These are phyloP conservation scores for Drosophila orena DNA, from an alignment of 1,140 invertebrate species.

Conservation along the genomic window DNA sequence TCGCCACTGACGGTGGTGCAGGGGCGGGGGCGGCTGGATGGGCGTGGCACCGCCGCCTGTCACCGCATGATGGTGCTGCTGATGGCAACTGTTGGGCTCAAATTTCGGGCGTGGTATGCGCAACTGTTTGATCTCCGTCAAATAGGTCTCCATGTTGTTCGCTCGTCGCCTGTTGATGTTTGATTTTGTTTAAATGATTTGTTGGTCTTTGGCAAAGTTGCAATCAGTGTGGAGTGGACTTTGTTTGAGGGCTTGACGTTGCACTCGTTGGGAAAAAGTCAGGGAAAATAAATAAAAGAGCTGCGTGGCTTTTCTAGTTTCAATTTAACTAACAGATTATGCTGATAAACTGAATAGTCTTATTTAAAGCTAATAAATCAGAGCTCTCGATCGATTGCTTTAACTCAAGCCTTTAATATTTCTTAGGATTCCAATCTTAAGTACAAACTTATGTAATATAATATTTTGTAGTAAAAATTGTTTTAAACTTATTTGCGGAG, in stretches of 20 bases:
- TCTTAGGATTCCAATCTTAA: too few relatives aligned
- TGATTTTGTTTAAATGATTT: constrained; percentile 72
- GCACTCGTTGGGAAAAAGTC: constrained; percentile 29
- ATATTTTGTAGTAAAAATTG: background rate
- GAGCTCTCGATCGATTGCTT: too few relatives aligned
- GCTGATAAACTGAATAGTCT: too few relatives aligned
- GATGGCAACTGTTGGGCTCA: constrained; percentile 89
- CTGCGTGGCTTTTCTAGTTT: background rate
- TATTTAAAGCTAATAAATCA: too few relatives aligned
- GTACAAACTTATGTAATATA: background rate
- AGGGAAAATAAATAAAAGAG: constrained; percentile 7
- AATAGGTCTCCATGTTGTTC: constrained; percentile 90
- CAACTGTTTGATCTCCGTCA: constrained; percentile 92
- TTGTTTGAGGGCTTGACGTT: constrained; percentile 28
- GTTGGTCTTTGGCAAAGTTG: constrained; percentile 73
- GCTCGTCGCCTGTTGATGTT: constrained; percentile 62
- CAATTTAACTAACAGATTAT: background rate
- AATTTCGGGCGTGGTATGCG: constrained; percentile 93
- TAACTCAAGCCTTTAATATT: too few relatives aligned
- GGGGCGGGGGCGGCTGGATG: constrained; percentile 49
- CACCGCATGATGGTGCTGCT: constrained; percentile 86
- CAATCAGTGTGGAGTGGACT: constrained; percentile 61
- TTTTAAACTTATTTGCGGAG: too few relatives aligned
- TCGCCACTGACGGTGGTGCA: constrained; percentile 79
- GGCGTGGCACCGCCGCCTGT: constrained; percentile 85